Evolutionary conservation across 2,888 invertebrate species (phyloP), one percentile per base, ranked within the genome.

Genomic region (Erebia aethiops): DNA sequence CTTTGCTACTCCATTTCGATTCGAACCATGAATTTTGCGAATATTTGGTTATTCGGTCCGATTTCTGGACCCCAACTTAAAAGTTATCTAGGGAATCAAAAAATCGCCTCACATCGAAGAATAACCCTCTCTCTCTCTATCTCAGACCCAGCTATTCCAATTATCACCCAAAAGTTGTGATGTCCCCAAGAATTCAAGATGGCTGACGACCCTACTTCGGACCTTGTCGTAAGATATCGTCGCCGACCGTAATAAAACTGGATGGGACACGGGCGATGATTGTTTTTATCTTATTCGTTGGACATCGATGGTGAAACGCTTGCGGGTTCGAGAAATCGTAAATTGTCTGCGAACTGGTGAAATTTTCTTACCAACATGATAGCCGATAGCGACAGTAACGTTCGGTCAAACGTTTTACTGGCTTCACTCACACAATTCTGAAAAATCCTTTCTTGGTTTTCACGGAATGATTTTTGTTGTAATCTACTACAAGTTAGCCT

Each of bases 171-270:
- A 35, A 16, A 41, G 35, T 9, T 10, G 60, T n/a, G 41, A n/a
- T 2, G 41, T 41, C 16, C 41, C 43, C 2, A 10, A 41, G 49
- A 49, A 18, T 46, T 49, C 62, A 46, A 62, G 62, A 62, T 21
- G 46, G 62, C 43, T 49, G 62, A 14, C 10, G 62, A 46, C 62
- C 18, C 46, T 46, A 46, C 46, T 71, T 72, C 69, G 74, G 74
- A 67, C 73, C 73, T 75, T 71, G 76, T 80, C 83, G 79, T 72
- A 70, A 77, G 77, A 81, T 82, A 81, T 49, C 62, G 46, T 77
- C 71, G 67, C 56, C 80, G 79, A 81, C 82, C 81, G 79, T 81
- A 85, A 87, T 88, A 88, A 88, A 88, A 87, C 79, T 71, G 77
- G 84, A 86, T 81, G 83, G 77, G 78, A 73, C 68, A 65, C 77